phyloP scores from a whole-genome alignment of 2,888 invertebrate species.

The Tuta absoluta region DNA sequence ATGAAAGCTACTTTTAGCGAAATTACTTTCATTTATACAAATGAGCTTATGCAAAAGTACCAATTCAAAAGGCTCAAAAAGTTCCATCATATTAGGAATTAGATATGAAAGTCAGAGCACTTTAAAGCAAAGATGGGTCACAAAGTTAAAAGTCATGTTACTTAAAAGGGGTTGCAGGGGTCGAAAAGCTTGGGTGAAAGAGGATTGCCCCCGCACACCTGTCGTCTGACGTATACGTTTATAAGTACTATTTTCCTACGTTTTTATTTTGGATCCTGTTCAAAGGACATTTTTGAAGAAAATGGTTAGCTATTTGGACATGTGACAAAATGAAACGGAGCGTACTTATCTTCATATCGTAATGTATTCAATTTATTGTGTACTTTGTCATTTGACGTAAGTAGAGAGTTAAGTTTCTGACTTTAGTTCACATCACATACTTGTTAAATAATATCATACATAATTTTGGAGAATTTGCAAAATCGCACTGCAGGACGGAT shows the following conservation, averaged over 20 bases:
- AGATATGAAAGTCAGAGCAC: slow-evolving; percentile 57
- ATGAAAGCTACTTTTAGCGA: slow-evolving; percentile 1
- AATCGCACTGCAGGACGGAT: too few species aligned
- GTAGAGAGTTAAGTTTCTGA: too few species aligned
- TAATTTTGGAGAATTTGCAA: too few species aligned
- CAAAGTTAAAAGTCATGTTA: slow-evolving; percentile 81
- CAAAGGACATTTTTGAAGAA: slow-evolving; percentile 2
- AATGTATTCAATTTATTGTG: neutral
- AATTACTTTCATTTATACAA: neutral
- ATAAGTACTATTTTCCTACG: neutral
- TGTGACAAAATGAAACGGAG: neutral
- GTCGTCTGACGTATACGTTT: slow-evolving; percentile 44
- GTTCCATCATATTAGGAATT: neutral
- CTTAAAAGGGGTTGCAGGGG: slow-evolving; percentile 76
- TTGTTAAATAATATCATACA: too few species aligned
- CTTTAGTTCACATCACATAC: too few species aligned
- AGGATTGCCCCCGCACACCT: slow-evolving; percentile 73
- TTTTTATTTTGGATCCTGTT: neutral
- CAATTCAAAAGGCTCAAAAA: slow-evolving; percentile 1
- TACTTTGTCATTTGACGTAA: neutral
- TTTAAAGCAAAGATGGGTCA: slow-evolving; percentile 77
- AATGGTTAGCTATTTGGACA: neutral
- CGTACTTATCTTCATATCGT: neutral
- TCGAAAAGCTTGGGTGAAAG: slow-evolving; percentile 70
- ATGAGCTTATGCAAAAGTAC: neutral